Percentiles rank a stretch among this genome's conserved stretches.
phyloP scores from a whole-genome alignment of 2,113 vertebrate genomes.

The Microtus montanus region DNA sequence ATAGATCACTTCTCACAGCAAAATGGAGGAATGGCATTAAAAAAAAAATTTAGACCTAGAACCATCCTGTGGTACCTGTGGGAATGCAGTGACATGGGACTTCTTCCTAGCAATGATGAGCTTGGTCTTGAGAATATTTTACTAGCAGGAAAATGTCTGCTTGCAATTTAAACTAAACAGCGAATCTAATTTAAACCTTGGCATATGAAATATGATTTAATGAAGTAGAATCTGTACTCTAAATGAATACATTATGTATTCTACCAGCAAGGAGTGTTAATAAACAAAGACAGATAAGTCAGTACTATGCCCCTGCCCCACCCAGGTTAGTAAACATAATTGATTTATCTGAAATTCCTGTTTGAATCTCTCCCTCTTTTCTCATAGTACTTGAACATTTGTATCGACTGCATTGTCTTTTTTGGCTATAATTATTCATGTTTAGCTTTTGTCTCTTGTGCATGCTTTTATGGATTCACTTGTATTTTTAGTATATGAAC shows the following conservation, averaged over 20 bases:
- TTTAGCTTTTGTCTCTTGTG: slow-evolving; percentile 64
- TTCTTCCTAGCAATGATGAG: background rate
- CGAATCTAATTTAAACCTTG: slow-evolving; percentile 8
- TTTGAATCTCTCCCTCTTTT: background rate
- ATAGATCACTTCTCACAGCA: background rate
- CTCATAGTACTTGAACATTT: slow-evolving; percentile 68
- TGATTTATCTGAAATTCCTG: slow-evolving; percentile 43
- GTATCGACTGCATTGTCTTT: slow-evolving; percentile 29
- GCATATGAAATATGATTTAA: background rate
- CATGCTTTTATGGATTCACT: slow-evolving; percentile 74
- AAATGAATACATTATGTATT: background rate
- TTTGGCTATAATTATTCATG: slow-evolving; percentile 49
- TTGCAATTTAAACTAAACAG: slow-evolving; percentile 29
- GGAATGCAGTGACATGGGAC: background rate
- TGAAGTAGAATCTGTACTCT: slow-evolving; percentile 14
- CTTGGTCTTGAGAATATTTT: slow-evolving; percentile 1
- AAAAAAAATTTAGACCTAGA: background rate
- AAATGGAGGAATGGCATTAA: background rate
- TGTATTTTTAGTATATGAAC: slow-evolving; percentile 72
- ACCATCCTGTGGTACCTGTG: background rate
- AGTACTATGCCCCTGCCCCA: background rate
- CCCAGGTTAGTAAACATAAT: background rate
- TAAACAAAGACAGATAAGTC: background rate
- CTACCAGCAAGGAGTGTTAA: background rate
- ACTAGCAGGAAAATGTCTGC: background rate